These are phyloP conservation scores for Hypomecis punctinalis DNA, from an alignment of 2,888 invertebrate genomes.

Conservation along the genomic window DNA sequence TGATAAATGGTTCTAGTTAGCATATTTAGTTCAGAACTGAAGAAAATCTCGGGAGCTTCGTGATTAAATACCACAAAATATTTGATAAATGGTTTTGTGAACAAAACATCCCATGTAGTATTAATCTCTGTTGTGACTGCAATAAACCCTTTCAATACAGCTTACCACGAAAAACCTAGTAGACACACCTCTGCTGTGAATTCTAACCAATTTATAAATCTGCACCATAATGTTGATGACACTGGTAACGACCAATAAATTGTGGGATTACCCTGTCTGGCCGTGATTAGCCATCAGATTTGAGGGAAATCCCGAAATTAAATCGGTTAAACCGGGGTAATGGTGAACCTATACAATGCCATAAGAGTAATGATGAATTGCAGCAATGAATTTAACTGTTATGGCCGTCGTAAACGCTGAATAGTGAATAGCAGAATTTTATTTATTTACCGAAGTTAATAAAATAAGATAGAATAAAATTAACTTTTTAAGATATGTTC, in stretches of 20 bases:
- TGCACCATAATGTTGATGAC: conserved; percentile 66
- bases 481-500: not conserved
- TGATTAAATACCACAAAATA: too few species aligned
- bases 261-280: conserved; percentile 80
- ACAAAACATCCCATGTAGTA: too few species aligned
- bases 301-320: conserved; percentile 79
- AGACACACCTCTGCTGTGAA: not conserved
- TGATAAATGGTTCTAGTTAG: too few species aligned
- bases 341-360: conserved; percentile 65
- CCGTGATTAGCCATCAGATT: conserved; percentile 77
- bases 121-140: too few species aligned
- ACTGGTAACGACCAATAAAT: conserved; percentile 80
- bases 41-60: too few species aligned
- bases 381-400: conserved; percentile 49
- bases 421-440: conserved; percentile 24
- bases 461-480: not conserved
- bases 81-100: too few species aligned
- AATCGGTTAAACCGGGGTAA: conserved; percentile 78
- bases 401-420: conserved; percentile 49
- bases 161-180: not conserved
- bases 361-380: conserved; percentile 66
- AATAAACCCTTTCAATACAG: not conserved
- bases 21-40: too few species aligned
- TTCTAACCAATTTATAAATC: conserved; percentile 65
- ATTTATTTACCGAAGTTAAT: conserved; percentile 18